A percentile compares a stretch with the other conserved stretches of the same genome.
Conservation (phyloP, 2,113 vertebrate genomes). For the Pycnonotus jocosus region DNA sequence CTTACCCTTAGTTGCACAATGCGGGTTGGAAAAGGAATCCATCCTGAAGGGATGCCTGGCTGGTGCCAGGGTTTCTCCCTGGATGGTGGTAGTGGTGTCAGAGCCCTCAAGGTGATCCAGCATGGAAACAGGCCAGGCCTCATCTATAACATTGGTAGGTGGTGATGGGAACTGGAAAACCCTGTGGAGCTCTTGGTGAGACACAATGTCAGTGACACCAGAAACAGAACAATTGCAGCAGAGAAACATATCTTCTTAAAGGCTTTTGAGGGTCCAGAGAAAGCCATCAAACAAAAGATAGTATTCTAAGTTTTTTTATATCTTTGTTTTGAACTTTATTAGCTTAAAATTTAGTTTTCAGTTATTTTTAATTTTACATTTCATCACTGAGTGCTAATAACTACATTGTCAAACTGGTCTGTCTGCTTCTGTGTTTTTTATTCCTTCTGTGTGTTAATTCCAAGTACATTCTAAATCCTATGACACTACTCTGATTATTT, state of each 20-base stretch:
- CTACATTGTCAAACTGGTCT: not conserved
- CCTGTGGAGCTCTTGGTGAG: not conserved
- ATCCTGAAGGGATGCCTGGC: constrained; percentile 91
- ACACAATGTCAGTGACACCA: not conserved
- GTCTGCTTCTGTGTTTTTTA: not conserved
- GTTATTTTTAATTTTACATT: not conserved
- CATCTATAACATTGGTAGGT: constrained; percentile 95
- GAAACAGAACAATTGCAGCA: not conserved
- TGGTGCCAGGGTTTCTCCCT: constrained; percentile 98
- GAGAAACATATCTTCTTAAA: not conserved
- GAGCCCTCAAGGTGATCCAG: constrained; percentile 95
- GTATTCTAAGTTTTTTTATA: not conserved
- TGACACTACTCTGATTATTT: not conserved
- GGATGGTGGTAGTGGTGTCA: constrained; percentile 92
- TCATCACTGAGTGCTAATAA: not conserved
- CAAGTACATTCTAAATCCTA: not conserved
- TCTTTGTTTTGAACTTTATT: not conserved
- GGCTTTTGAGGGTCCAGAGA: not conserved
- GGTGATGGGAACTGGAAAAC: not conserved
- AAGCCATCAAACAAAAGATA: not conserved
- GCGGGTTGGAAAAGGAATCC: constrained; percentile 93
- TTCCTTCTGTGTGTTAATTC: not conserved
- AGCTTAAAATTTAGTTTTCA: not conserved
- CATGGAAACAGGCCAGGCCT: constrained; percentile 92
- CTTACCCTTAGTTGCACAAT: constrained; percentile 85